Percentiles rank a stretch among this genome's conserved stretches.
phyloP scores from a whole-genome alignment of 2,113 vertebrate species.

The Sphyrna mokarran region DNA sequence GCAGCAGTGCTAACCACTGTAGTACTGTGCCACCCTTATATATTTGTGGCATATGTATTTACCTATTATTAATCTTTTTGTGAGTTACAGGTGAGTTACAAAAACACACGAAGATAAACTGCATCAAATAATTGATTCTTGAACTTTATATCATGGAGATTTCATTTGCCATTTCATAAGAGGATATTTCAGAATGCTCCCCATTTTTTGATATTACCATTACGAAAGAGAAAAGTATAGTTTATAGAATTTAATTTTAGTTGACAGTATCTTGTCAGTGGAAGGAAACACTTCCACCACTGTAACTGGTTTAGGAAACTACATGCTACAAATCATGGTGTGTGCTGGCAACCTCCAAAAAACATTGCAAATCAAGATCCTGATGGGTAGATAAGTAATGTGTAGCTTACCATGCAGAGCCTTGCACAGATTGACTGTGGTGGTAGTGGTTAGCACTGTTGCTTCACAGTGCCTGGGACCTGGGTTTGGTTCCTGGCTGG shows the following conservation, averaged over 20 bases:
- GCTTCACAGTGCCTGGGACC: too few species aligned
- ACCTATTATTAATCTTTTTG: background rate
- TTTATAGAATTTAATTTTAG: background rate
- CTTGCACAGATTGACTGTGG: background rate
- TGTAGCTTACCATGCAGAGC: background rate
- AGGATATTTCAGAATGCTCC: background rate
- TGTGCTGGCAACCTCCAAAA: background rate
- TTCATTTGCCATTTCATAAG: background rate
- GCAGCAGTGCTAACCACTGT: too few species aligned
- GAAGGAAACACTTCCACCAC: background rate
- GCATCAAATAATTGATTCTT: background rate
- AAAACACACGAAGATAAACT: background rate
- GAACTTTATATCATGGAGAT: background rate
- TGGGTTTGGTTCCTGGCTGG: too few species aligned
- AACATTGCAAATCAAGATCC: background rate
- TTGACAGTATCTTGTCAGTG: background rate
- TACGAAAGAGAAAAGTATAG: background rate
- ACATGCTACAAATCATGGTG: background rate
- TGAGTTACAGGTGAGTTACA: background rate
- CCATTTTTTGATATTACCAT: background rate
- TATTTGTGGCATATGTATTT: too few species aligned
- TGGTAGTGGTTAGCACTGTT: too few species aligned
- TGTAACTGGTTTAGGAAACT: background rate
- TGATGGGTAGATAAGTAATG: background rate
- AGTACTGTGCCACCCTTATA: too few species aligned